A percentile compares a stretch with the other conserved stretches of the same genome.
These are phyloP conservation scores for Heterohyrax brucei DNA, from an alignment of 2,797 vertebrate genomes.

Conservation along the genomic window DNA sequence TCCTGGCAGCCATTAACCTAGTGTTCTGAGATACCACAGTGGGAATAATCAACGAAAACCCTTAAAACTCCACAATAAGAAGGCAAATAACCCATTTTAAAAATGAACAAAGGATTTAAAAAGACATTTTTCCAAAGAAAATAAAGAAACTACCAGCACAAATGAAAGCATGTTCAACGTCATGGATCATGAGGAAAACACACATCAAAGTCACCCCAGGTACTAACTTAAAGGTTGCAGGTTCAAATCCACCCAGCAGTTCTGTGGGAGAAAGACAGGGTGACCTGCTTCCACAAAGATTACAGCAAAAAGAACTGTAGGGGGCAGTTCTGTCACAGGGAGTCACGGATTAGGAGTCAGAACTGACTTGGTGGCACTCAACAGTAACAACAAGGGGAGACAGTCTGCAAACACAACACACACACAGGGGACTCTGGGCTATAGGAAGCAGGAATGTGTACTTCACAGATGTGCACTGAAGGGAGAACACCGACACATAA, in stretches of 20 bases:
- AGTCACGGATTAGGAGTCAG: too few relatives aligned
- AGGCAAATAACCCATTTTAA: neutral
- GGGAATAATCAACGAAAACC: neutral
- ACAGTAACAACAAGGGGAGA: neutral
- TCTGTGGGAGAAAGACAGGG: neutral
- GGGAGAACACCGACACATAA: neutral
- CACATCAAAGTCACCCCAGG: neutral
- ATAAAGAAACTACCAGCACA: neutral
- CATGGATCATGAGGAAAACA: neutral
- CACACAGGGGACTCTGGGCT: neutral
- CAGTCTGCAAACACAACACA: slow-evolving; percentile 15
- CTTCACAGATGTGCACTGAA: neutral
- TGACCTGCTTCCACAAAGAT: neutral
- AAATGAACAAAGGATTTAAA: neutral
- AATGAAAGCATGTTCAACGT: neutral
- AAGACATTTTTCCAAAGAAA: neutral
- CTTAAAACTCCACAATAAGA: neutral
- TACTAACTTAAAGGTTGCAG: neutral
- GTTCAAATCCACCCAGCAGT: neutral
- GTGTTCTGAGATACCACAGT: neutral
- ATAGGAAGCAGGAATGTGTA: neutral
- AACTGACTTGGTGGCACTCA: too few relatives aligned
- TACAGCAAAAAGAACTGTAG: too few relatives aligned
- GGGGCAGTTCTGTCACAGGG: too few relatives aligned
- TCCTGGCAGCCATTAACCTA: neutral